Percentiles rank a stretch among this genome's conserved stretches.
These are phyloP conservation scores for Dissostichus mawsoni DNA, from an alignment of 2,113 vertebrate genomes.

Conservation along the genomic window DNA sequence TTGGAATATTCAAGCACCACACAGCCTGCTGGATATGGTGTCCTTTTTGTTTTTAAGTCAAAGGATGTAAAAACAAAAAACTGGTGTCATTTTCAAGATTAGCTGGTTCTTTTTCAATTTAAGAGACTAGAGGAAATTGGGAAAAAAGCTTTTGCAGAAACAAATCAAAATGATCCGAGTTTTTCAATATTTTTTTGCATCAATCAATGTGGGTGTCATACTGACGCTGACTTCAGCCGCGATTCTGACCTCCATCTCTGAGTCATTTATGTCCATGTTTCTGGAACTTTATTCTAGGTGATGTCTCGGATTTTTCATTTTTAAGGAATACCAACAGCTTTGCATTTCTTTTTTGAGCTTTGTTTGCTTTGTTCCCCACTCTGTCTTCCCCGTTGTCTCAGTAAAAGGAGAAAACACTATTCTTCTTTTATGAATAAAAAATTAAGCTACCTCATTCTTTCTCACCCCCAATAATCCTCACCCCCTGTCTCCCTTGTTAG, in stretches of 20 bases:
- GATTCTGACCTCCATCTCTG: neutral
- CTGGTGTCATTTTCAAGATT: neutral
- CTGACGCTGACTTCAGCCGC: neutral
- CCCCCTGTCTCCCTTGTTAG: slow-evolving; percentile 86
- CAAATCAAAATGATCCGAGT: neutral
- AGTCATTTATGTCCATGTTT: neutral
- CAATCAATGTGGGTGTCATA: too few relatives aligned
- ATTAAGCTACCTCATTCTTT: neutral
- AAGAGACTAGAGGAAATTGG: too few relatives aligned
- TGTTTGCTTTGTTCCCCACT: neutral
- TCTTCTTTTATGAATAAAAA: slow-evolving; percentile 36
- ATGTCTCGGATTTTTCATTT: too few relatives aligned
- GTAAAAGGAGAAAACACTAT: slow-evolving; percentile 16
- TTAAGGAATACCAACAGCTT: neutral
- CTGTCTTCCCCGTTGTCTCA: neutral
- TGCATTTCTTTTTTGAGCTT: neutral
- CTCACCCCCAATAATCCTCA: neutral
- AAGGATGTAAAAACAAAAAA: neutral
- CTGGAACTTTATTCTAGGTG: neutral
- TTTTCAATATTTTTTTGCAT: neutral
- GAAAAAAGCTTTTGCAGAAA: too few relatives aligned
- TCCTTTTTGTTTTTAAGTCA: neutral
- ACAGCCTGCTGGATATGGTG: neutral
- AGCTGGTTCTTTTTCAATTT: too few relatives aligned
- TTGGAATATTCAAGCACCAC: neutral